These are phyloP conservation scores for Schrankia costaestrigalis DNA, from an alignment of 2,888 invertebrate species.

Conservation along the genomic window DNA sequence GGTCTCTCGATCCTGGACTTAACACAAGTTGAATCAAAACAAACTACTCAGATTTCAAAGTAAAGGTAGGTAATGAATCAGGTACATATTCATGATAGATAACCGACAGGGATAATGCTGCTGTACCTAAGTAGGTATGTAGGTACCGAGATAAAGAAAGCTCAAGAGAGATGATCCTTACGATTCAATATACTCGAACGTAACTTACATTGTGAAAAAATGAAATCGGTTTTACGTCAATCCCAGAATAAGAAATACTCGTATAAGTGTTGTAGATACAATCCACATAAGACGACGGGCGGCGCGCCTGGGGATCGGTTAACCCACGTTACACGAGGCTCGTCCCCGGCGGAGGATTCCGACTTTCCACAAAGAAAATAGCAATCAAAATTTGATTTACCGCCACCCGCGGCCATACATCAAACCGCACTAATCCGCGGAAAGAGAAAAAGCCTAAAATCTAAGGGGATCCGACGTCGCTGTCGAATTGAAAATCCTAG, in stretches of 20 bases:
- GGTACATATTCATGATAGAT: no score
- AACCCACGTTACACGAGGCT: constrained; percentile 67
- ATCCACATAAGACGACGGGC: constrained; percentile 59
- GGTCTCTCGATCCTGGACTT: no score
- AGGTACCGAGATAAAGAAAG: no score
- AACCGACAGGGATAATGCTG: no score
- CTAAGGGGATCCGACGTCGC: constrained; percentile 66
- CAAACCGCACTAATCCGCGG: constrained; percentile 74
- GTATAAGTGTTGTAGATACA: constrained; percentile 40
- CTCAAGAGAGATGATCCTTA: neutral
- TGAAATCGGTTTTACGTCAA: constrained; percentile 40
- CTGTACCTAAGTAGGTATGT: no score
- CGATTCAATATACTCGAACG: constrained; percentile 6
- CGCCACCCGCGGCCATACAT: constrained; percentile 77
- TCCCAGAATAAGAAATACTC: constrained; percentile 49
- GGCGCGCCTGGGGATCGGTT: constrained; percentile 72
- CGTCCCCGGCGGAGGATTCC: constrained; percentile 64
- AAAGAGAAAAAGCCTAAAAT: constrained; percentile 70
- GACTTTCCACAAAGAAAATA: constrained; percentile 79
- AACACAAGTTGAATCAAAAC: no score
- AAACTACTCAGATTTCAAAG: no score
- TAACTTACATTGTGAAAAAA: constrained; percentile 12
- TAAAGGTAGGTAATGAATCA: no score
- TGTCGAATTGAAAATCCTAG: constrained; percentile 75
- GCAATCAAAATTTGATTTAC: constrained; percentile 81